phyloP scores from a whole-genome alignment of 2,888 invertebrate species.

The Anoncus sp. region DNA sequence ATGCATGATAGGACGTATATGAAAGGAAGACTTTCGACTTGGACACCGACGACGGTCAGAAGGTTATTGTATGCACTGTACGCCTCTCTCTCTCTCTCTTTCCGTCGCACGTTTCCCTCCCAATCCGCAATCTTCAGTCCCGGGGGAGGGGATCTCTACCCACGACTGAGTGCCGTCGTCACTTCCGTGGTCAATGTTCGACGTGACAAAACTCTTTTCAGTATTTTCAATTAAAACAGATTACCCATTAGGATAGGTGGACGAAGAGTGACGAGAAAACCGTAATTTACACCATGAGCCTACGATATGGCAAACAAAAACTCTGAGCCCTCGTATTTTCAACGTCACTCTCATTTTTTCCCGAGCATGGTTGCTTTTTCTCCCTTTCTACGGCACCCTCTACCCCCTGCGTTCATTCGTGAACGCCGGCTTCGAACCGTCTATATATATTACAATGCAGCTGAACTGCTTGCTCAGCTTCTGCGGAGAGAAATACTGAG shows the following conservation, averaged over 20 bases:
- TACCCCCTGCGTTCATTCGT: slow-evolving; percentile 11
- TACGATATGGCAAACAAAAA: background rate
- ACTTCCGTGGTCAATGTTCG: slow-evolving; percentile 5
- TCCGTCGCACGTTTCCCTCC: no score
- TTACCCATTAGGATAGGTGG: slow-evolving; percentile 5
- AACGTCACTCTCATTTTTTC: slow-evolving; percentile 57
- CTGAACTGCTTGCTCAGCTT: slow-evolving; percentile 50
- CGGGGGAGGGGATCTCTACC: no score
- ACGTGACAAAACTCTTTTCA: slow-evolving; percentile 1
- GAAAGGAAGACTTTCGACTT: no score
- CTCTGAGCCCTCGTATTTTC: slow-evolving; percentile 10
- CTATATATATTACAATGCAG: slow-evolving; percentile 6
- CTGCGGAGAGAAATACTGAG: slow-evolving; percentile 33
- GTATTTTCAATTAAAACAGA: slow-evolving; percentile 19
- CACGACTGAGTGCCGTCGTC: background rate
- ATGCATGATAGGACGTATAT: no score
- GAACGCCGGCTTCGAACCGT: slow-evolving; percentile 21
- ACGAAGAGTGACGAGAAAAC: slow-evolving; percentile 5
- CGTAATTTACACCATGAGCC: slow-evolving; percentile 29
- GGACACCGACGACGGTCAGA: no score
- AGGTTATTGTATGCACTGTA: no score
- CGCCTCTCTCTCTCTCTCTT: no score
- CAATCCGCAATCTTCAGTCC: no score
- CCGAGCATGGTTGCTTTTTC: slow-evolving; percentile 49
- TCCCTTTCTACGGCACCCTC: slow-evolving; percentile 11